Evolutionary conservation across 2,797 vertebrate genomes (phyloP).

Genomic region (Tympanoctomys barrerae): DNA sequence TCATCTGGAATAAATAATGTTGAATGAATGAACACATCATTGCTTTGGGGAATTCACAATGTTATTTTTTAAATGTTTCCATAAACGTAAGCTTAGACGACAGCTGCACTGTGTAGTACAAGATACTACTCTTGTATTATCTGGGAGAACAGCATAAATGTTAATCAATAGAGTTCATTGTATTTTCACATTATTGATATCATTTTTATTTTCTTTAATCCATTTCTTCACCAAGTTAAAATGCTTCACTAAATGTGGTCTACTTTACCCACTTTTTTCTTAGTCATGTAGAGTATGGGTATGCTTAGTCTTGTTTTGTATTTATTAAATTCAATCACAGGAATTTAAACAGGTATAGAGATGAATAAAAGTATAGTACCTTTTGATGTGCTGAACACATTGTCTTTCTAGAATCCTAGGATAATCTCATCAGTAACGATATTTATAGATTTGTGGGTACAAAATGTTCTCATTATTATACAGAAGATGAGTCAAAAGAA

Average conservation of each 20-base stretch:
- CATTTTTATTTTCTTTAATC: conserved; percentile 28
- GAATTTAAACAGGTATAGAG: conserved; percentile 45
- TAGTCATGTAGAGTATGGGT: conserved; percentile 38
- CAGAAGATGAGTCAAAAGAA: conserved; percentile 43
- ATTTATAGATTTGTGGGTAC: conserved; percentile 16
- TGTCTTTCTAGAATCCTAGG: background rate
- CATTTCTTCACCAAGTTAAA: conserved; percentile 57
- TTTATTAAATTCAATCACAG: conserved; percentile 48
- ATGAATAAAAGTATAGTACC: conserved; percentile 26
- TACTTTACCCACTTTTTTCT: conserved; percentile 59
- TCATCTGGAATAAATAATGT: background rate
- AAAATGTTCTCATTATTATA: conserved; percentile 20
- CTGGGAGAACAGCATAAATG: background rate
- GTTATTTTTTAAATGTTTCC: conserved; percentile 50
- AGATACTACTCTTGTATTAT: background rate
- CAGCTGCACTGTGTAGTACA: background rate
- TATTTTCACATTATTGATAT: background rate
- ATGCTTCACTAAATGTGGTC: conserved; percentile 40
- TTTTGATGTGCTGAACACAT: background rate
- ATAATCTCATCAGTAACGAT: conserved; percentile 49
- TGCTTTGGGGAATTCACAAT: conserved; percentile 53
- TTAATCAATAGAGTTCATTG: conserved; percentile 22
- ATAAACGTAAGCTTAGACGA: conserved; percentile 44
- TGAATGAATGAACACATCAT: background rate
- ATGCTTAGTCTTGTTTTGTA: conserved; percentile 38